phyloP scores from a whole-genome alignment of 2,797 vertebrate genomes.

The Crossoptilon crossoptilon region DNA sequence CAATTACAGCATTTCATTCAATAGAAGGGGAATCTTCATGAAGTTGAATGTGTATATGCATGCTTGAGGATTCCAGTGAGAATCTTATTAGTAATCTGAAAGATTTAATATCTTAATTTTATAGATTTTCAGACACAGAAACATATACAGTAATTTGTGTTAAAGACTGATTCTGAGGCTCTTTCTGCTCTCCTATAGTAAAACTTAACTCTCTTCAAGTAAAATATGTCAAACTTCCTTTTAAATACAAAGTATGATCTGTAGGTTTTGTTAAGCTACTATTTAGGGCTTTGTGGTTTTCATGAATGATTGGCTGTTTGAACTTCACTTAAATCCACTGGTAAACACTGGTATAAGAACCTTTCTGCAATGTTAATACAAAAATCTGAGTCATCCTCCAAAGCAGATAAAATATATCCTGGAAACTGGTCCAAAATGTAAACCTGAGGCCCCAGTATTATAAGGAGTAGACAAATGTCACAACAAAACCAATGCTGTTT shows the following conservation, averaged over 20 bases:
- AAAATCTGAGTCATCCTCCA: neutral
- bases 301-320: neutral
- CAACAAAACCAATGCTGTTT: neutral
- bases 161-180: neutral
- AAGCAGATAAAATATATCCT: neutral
- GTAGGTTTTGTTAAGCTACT: neutral
- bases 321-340: neutral
- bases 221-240: neutral
- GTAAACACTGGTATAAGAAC: neutral
- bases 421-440: neutral
- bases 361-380: neutral
- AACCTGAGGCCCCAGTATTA: neutral
- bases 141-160: neutral
- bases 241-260: neutral
- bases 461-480: neutral
- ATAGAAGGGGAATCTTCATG: neutral
- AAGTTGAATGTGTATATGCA: neutral
- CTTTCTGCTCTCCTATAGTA: neutral
- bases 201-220: neutral
- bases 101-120: neutral
- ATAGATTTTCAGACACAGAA: neutral
- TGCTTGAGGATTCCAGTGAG: constrained; percentile 16
- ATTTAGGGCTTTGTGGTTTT: neutral
- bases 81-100: neutral
- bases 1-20: neutral